Base-by-base conservation (phyloP, 2,888 invertebrate genomes). In the Agrotis clavis region DNA sequence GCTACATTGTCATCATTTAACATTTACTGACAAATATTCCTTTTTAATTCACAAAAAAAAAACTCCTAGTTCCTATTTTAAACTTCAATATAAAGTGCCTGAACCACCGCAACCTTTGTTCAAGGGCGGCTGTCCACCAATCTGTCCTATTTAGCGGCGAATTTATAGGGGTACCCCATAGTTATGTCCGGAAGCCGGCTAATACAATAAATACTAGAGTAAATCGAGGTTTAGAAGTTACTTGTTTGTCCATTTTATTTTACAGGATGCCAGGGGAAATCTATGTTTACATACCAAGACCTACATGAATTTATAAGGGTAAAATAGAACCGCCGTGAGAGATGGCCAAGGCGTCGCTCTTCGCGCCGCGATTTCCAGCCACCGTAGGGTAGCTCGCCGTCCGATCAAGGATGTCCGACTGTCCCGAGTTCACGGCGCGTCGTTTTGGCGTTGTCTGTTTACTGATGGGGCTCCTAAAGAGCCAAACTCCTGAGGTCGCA, bases 171-270 rank as follows among this genome's bases (percentile, higher is more conserved):
- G 71, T 70, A 41, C 25, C 45, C 19, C 30, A 6, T 70, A 76
- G 66, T 63, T 63, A 66, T 51, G 75, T 74, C 35, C 61, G 61
- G 18, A 19, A 21, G 41, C 3, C 50, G 54, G 19, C 62, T 63
- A 63, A 81, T 71, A 60, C 77, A 81, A 78, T 81, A 81, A 78
- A 78, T 81, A 65, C n/a, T 59, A 62, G 45, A 78, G 62, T 66
- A 54, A 78, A 81, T 70, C 21, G 66, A 71, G 45, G 59, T 70
- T 51, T 66, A 70, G 25, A 45, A 30, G 50, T 51, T 70, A 61
- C 61, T 81, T 71, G 25, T 9, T 54, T 63, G 51, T 50, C 21
- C 62, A 35, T 80, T 57, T 81, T 77, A 56, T 56, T 47, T 47
- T 45, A 21, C 21, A 19, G 2, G 18, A 11, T 14, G 30, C 16